Conservation (phyloP, 2,888 invertebrate species). For the Criorhina ranunculi region DNA sequence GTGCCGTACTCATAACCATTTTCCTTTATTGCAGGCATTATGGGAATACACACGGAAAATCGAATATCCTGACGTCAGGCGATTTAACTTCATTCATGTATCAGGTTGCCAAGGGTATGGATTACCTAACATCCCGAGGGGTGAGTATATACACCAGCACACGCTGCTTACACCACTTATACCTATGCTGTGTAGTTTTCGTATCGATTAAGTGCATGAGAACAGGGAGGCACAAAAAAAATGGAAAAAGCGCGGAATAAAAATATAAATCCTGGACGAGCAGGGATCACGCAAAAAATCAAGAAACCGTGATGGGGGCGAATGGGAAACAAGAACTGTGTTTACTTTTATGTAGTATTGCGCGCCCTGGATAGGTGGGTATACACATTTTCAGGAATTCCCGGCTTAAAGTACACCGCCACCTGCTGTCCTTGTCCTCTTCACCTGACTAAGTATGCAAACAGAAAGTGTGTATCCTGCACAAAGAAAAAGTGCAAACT, state of each 20-base stretch:
- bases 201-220: conserved; percentile 35
- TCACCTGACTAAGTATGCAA: conserved; percentile 48
- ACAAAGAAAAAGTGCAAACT: conserved; percentile 57
- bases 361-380: conserved; percentile 21
- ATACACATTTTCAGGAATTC: conserved; percentile 45
- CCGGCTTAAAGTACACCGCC: conserved; percentile 45
- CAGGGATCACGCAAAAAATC: conserved; percentile 44
- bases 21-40: conserved; percentile 82
- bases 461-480: conserved; percentile 56
- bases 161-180: conserved; percentile 47
- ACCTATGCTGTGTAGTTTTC: conserved; percentile 35
- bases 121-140: conserved; percentile 92
- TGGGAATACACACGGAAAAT: conserved; percentile 87
- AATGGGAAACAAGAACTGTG: conserved; percentile 16
- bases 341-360: conserved; percentile 47
- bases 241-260: conserved; percentile 29
- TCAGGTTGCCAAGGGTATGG: conserved; percentile 96
- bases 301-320: conserved; percentile 9
- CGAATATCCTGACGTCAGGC: conserved; percentile 91
- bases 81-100: conserved; percentile 96
- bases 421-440: conserved; percentile 4
- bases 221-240: conserved; percentile 25
- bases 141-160: conserved; percentile 85
- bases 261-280: conserved; percentile 55
- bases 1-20: conserved; percentile 71